These are phyloP conservation scores for Lanistes nyassanus DNA, from an alignment of 1,140 invertebrate genomes.

Conservation along the genomic window DNA sequence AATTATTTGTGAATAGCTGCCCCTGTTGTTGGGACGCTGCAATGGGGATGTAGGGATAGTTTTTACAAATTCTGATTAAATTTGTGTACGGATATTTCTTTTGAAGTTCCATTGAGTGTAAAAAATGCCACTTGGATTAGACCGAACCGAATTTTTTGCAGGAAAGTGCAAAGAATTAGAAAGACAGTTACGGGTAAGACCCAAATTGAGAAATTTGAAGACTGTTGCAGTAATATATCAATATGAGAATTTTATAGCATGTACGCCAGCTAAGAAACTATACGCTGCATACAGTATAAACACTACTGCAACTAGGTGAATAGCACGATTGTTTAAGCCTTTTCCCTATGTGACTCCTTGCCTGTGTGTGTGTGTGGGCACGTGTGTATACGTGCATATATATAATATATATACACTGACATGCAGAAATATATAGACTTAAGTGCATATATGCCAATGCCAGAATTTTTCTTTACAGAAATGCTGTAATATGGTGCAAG, in stretches of 20 bases:
- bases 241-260: background rate
- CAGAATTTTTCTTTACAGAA: too few relatives aligned
- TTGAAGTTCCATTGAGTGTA: background rate
- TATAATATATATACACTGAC: too few relatives aligned
- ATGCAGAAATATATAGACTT: too few relatives aligned
- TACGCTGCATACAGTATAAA: too few relatives aligned
- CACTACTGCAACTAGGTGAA: too few relatives aligned
- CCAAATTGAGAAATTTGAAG: background rate
- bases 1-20: background rate
- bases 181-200: conserved; percentile 39
- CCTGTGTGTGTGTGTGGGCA: background rate
- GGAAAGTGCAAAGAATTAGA: conserved; percentile 50
- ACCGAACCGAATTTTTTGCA: conserved; percentile 47
- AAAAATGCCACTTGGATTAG: conserved; percentile 52
- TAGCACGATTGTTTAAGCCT: background rate
- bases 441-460: too few relatives aligned
- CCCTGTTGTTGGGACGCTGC: too few relatives aligned
- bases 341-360: background rate
- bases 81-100: background rate
- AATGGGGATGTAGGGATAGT: background rate
- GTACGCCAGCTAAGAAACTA: too few relatives aligned
- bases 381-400: background rate
- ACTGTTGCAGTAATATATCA: background rate
- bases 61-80: background rate
- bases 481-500: too few relatives aligned